A percentile compares a stretch with the other conserved stretches of the same genome.
phyloP scores from a whole-genome alignment of 2,797 vertebrate genomes.

The Diplodus sargus region DNA sequence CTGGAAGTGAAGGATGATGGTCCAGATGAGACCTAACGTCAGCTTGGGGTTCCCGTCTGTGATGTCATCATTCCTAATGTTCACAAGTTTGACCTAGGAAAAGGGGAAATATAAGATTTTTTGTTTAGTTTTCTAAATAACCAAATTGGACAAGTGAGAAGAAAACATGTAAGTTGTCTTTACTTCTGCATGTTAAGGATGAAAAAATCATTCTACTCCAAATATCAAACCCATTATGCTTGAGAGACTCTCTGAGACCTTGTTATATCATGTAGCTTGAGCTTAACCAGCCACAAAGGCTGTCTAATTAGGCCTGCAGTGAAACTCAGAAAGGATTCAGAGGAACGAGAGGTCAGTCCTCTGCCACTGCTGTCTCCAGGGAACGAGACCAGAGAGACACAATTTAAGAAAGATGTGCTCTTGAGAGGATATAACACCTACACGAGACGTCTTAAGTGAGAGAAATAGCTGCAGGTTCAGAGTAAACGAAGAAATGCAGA shows the following conservation, averaged over 20 bases:
- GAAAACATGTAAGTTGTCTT: background rate
- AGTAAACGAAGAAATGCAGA: background rate
- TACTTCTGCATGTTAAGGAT: background rate
- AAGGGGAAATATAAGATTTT: background rate
- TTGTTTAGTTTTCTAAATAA: background rate
- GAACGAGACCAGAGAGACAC: conserved; percentile 6
- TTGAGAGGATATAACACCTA: background rate
- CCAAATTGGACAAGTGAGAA: background rate
- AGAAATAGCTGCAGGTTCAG: background rate
- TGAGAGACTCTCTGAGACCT: conserved; percentile 23
- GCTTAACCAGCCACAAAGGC: background rate
- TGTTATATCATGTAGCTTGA: conserved; percentile 14
- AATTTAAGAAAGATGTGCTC: background rate
- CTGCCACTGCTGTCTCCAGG: conserved; percentile 12
- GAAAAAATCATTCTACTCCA: background rate
- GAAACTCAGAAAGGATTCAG: conserved; percentile 14
- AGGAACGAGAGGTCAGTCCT: conserved; percentile 22
- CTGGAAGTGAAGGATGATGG: conserved; percentile 99
- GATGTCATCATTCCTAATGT: conserved; percentile 98
- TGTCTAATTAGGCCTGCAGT: conserved; percentile 47
- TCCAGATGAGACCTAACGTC: conserved; percentile 98
- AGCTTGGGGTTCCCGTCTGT: conserved; percentile 98
- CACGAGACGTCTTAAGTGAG: background rate
- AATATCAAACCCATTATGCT: background rate
- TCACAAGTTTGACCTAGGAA: conserved; percentile 95